Base-by-base conservation (phyloP, 2,888 invertebrate genomes). In the Drosophila tripunctata region DNA sequence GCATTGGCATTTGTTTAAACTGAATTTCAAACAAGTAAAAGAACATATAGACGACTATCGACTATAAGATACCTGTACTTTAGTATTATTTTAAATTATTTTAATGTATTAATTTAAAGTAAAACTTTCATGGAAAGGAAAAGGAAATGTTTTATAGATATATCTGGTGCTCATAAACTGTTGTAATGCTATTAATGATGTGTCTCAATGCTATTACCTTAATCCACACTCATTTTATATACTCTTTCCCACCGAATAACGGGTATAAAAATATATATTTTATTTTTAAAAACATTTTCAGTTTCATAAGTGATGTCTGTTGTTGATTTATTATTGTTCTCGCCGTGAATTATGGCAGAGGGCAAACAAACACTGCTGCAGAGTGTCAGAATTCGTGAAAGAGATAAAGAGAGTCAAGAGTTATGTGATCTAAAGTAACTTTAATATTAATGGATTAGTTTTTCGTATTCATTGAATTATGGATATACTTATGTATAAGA, bases 261-360 rank as follows among this genome's bases (percentile, higher is more conserved):
- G 27, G 27, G 27, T 27, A 27, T 27, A 8, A 27, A 27, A 27
- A 27, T 55, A 55, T 38, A 36, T 43, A 21, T 36, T 54, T 54
- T 31, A 33, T 36, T 43, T 35, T 47, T 24, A 27, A 54, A 24
- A 52, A 55, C 17, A 61, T 51, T 62, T 67, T 12, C 4, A n/a
- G 41, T 58, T 71, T 35, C 41, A 68, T 40, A 68, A 64, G 60
- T 68, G 58, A 24, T 60, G 72, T 50, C 40, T 8, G 40, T 21
- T 44, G 33, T 44, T 73, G 72, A 73, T 73, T 75, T 73, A 73
- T 69, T 30, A 48, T 27, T 10, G 24, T 38, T 21, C 14, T 12
- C 5, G 15, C 15, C 44, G 33, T 69, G 75, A 73, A 21, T 57
- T 75, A 75, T 75, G 50, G 5, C n/a, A 4, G 33, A n/a, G 22